Conservation (phyloP, 2,797 vertebrate genomes). For the Heliangelus exortis region DNA sequence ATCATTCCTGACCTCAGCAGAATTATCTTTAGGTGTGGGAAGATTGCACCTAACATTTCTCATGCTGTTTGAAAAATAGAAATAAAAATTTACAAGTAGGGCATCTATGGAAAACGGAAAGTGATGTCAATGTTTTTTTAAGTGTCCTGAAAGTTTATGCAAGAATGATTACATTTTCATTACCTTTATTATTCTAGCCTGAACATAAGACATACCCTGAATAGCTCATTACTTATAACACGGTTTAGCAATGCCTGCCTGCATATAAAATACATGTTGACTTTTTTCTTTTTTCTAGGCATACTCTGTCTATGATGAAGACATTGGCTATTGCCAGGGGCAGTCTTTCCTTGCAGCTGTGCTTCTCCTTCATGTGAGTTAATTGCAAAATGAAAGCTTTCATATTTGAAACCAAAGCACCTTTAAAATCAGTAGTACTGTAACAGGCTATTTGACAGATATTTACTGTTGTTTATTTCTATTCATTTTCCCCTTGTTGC, state of each 20-base stretch:
- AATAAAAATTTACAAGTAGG: too few relatives aligned
- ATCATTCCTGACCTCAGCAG: not conserved
- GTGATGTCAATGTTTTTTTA: not conserved
- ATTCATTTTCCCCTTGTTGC: slow-evolving; percentile 21
- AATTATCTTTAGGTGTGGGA: not conserved
- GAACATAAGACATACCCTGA: not conserved
- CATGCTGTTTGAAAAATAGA: not conserved
- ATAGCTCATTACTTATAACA: not conserved
- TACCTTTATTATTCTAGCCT: not conserved
- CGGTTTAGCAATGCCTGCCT: not conserved
- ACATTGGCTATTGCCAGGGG: slow-evolving; percentile 98
- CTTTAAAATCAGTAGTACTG: slow-evolving; percentile 7
- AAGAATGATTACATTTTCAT: not conserved
- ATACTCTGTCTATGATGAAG: slow-evolving; percentile 96
- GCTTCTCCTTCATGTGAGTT: slow-evolving; percentile 95
- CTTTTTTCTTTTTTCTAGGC: slow-evolving; percentile 80
- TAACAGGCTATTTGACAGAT: slow-evolving; percentile 4
- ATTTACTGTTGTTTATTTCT: slow-evolving; percentile 17
- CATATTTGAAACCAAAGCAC: not conserved
- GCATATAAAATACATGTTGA: not conserved
- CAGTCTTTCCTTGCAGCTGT: slow-evolving; percentile 98
- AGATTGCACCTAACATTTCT: not conserved
- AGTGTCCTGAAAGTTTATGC: not conserved
- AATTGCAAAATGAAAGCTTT: slow-evolving; percentile 39
- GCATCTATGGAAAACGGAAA: not conserved